Percentiles rank a stretch among this genome's conserved stretches.
phyloP scores from a whole-genome alignment of 1,140 invertebrate genomes.

The Saccostrea cuccullata region DNA sequence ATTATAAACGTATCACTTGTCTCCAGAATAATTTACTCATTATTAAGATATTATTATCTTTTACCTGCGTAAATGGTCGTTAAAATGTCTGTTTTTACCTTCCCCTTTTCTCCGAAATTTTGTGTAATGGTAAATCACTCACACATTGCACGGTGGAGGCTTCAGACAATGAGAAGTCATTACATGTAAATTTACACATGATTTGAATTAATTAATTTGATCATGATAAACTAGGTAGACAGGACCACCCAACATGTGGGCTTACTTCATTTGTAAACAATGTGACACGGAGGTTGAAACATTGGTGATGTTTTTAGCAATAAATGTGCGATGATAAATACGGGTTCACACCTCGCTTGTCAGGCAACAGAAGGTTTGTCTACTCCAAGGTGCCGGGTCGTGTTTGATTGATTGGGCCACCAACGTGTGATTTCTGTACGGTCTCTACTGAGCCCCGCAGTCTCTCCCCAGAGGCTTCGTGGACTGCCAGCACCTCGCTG shows the following conservation, averaged over 20 bases:
- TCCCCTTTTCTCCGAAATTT: background rate
- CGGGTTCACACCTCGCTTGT: background rate
- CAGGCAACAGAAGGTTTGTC: background rate
- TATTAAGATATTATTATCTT: background rate
- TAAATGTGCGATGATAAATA: constrained; percentile 34
- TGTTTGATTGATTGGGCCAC: background rate
- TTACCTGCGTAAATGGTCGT: background rate
- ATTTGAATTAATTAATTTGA: constrained; percentile 35
- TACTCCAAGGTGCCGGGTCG: background rate
- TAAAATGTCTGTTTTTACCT: background rate
- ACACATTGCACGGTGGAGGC: background rate
- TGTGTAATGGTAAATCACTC: background rate
- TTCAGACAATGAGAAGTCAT: background rate
- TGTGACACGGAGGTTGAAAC: constrained; percentile 9
- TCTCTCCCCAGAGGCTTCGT: background rate
- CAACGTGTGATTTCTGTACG: constrained; percentile 7
- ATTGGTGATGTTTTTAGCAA: constrained; percentile 8
- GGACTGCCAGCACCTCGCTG: background rate
- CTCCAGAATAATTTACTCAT: background rate
- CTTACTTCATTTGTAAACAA: constrained; percentile 29
- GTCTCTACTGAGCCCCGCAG: background rate
- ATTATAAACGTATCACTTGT: background rate
- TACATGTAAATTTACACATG: background rate
- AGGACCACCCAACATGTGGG: background rate
- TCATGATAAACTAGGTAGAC: constrained; percentile 4